Evolutionary conservation across 1,140 invertebrate genomes (phyloP).

Genomic region (Diabrotica undecimpunctata): DNA sequence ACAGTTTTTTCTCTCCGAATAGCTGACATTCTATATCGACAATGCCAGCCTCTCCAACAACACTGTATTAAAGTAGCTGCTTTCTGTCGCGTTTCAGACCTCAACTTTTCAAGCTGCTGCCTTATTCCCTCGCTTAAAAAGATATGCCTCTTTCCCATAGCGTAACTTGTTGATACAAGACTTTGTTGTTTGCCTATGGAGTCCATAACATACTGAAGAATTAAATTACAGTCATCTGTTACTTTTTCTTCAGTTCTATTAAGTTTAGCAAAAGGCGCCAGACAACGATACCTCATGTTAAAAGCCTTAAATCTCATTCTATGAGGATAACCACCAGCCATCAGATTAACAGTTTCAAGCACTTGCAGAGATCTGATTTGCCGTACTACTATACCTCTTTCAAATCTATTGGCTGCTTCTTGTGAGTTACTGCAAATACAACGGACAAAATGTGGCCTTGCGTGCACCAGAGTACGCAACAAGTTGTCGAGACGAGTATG

Average conservation of each 20-base stretch:
- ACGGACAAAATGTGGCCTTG: slow-evolving; percentile 88
- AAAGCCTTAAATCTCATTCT: slow-evolving; percentile 95
- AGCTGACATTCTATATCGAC: slow-evolving; percentile 62
- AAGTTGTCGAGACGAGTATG: slow-evolving; percentile 90
- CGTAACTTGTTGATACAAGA: slow-evolving; percentile 73
- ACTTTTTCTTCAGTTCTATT: slow-evolving; percentile 75
- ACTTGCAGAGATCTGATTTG: slow-evolving; percentile 89
- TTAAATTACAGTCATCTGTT: slow-evolving; percentile 74
- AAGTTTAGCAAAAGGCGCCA: slow-evolving; percentile 73
- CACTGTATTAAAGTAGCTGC: slow-evolving; percentile 77
- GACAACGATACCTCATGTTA: slow-evolving; percentile 75
- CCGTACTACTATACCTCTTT: slow-evolving; percentile 73
- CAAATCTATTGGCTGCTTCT: slow-evolving; percentile 75
- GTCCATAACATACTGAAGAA: slow-evolving; percentile 62
- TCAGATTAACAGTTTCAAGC: slow-evolving; percentile 91
- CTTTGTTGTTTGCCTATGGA: slow-evolving; percentile 50
- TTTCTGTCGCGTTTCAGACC: slow-evolving; percentile 69
- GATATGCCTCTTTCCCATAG: slow-evolving; percentile 87
- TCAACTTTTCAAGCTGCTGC: slow-evolving; percentile 79
- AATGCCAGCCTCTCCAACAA: slow-evolving; percentile 76
- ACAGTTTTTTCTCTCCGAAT: slow-evolving; percentile 51
- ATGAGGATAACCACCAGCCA: slow-evolving; percentile 90
- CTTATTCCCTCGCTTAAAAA: slow-evolving; percentile 91
- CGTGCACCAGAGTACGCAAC: slow-evolving; percentile 84
- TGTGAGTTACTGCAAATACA: slow-evolving; percentile 83